These are phyloP conservation scores for Conus ventricosus DNA, from an alignment of 1,140 invertebrate species.

Conservation along the genomic window DNA sequence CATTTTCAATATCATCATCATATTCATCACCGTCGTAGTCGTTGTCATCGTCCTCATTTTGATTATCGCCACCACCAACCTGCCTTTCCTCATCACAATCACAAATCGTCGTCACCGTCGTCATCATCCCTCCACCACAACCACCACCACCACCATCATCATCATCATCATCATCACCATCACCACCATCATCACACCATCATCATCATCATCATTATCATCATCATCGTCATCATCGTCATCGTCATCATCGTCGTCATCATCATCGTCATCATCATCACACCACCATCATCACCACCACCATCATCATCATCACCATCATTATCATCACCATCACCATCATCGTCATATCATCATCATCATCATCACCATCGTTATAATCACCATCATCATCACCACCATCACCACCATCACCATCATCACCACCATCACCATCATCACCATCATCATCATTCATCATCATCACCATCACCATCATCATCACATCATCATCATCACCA, in stretches of 20 bases:
- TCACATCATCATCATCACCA: slow-evolving; percentile 19
- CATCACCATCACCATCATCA: background rate
- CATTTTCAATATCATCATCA: no score
- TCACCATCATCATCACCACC: slow-evolving; percentile 16
- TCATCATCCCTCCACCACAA: no score
- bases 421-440: background rate
- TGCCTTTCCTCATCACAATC: no score
- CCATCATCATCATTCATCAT: no score
- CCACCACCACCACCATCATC: no score
- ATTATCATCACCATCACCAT: background rate
- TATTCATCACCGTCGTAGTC: no score
- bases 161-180: background rate
- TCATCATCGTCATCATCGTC: slow-evolving; percentile 18
- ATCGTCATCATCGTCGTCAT: slow-evolving; percentile 4
- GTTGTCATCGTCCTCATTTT: background rate
- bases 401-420: slow-evolving; percentile 10
- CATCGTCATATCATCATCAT: slow-evolving; percentile 17
- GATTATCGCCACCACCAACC: no score
- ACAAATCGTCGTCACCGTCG: no score
- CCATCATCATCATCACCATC: no score
- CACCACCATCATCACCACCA: no score
- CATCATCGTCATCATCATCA: background rate
- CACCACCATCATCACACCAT: background rate
- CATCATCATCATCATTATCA: slow-evolving; percentile 8
- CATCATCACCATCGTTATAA: slow-evolving; percentile 2